Percentiles rank a stretch among this genome's conserved stretches.
These are phyloP conservation scores for Sebastes trivittatus DNA, from an alignment of 2,797 vertebrate genomes.

Conservation along the genomic window DNA sequence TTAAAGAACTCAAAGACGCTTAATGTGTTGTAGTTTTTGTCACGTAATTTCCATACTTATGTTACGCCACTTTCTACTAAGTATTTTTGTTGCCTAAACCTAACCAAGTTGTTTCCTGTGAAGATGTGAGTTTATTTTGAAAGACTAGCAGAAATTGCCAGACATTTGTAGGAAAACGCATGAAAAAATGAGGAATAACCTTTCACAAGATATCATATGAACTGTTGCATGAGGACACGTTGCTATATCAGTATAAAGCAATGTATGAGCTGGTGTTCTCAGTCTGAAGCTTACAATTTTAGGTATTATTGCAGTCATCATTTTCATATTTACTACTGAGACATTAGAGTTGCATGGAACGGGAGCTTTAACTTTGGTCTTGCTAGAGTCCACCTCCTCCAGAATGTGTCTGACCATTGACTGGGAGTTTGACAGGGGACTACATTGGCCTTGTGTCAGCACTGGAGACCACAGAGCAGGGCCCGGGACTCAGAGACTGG, in stretches of 20 bases:
- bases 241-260: not conserved
- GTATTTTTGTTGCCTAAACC: too few species aligned
- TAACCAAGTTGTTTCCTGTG: too few species aligned
- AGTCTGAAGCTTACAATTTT: not conserved
- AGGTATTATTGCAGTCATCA: not conserved
- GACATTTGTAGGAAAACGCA: too few species aligned
- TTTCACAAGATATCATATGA: too few species aligned
- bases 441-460: constrained; percentile 76
- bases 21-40: too few species aligned
- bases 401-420: constrained; percentile 70
- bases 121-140: too few species aligned
- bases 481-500: constrained; percentile 76
- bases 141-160: too few species aligned
- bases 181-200: too few species aligned
- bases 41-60: too few species aligned
- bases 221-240: not conserved
- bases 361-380: constrained; percentile 56
- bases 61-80: too few species aligned
- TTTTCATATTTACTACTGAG: not conserved
- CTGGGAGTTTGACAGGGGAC: constrained; percentile 67
- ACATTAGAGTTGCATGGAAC: constrained; percentile 22
- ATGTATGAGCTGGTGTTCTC: not conserved
- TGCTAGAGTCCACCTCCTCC: constrained; percentile 60
- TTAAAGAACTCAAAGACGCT: too few species aligned
- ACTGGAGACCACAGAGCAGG: constrained; percentile 68